These are phyloP conservation scores for Alexandromys fortis DNA, from an alignment of 2,113 vertebrate species.

Conservation along the genomic window DNA sequence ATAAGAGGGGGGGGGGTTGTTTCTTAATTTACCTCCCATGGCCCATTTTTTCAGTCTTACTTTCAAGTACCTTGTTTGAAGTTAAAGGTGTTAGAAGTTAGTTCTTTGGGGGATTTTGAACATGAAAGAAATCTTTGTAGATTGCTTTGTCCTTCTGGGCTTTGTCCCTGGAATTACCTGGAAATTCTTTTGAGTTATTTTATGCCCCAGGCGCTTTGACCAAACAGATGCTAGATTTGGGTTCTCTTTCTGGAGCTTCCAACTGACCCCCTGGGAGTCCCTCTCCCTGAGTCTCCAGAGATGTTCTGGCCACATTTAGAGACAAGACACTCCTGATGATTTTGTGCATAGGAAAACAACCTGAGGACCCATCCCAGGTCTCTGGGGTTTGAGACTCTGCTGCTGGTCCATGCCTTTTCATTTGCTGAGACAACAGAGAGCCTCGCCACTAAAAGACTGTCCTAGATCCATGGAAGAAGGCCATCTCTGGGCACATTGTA, in stretches of 20 bases:
- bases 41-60: conserved; percentile 27
- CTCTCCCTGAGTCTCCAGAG: no score
- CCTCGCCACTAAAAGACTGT: background rate
- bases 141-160: background rate
- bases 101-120: conserved; percentile 43
- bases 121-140: conserved; percentile 62
- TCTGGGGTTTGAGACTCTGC: background rate
- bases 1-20: background rate
- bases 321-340: background rate
- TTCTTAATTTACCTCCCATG: conserved; percentile 45
- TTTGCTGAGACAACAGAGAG: background rate
- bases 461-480: conserved; percentile 39
- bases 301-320: background rate
- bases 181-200: conserved; percentile 24
- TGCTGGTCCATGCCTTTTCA: background rate
- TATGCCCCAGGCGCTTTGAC: background rate
- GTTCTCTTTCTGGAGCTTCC: background rate
- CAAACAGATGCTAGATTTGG: background rate
- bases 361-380: background rate
- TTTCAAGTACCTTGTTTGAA: conserved; percentile 67
- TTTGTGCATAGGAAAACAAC: background rate
- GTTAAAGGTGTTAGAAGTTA: conserved; percentile 58
- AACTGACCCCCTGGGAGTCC: background rate
- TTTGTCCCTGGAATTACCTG: conserved; percentile 11
- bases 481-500: background rate